Evolutionary conservation across 2,888 invertebrate species (phyloP), one percentile per base, ranked within the genome.

Genomic region (Camponotus fellah): DNA sequence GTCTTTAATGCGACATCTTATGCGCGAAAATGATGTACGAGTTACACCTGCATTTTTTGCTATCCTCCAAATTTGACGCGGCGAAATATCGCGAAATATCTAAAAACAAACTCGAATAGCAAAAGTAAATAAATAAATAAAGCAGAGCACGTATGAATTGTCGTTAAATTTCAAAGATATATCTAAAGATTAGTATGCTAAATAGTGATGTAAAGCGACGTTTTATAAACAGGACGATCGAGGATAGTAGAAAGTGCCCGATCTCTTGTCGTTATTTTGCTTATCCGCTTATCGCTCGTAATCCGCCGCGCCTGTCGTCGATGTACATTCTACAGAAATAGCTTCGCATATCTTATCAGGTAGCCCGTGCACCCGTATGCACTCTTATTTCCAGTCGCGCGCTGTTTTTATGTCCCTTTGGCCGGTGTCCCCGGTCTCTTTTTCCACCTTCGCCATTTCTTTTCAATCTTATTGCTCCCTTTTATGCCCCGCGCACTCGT

Each of bases 401-500:
- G 12, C 14, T 72, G 14, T 60, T 14, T 56, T 49, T 53, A 34
- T 40, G 17, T 2, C 69, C 56, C 32, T 26, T 77, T 49, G 65
- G 71, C 66, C 71, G 60, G 49, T 34, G 64, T 82, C 58, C 53
- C 37, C 46, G 49, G 37, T 40, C 53, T 62, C 74, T 56, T 37
- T 37, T 65, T 68, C 66, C 77, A 77, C 26, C 26, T 60, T 60
- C 62, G 56, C 21, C 71, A 46, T 77, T 85, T 88, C 83, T 87
- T 87, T 86, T 81, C 71, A 79, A 85, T 84, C 85, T 75, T 82
- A 85, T 85, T 89, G 81, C 82, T 83, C 65, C 49, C 80, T 87
- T 83, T 89, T 85, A 86, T 85, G 64, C 80, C 37, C 62, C 60
- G 34, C 26, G 64, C 60, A 69, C 77, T 85, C 79, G 80, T 90